Conservation (phyloP, 2,113 vertebrate genomes). For the Typhlomys cinereus region DNA sequence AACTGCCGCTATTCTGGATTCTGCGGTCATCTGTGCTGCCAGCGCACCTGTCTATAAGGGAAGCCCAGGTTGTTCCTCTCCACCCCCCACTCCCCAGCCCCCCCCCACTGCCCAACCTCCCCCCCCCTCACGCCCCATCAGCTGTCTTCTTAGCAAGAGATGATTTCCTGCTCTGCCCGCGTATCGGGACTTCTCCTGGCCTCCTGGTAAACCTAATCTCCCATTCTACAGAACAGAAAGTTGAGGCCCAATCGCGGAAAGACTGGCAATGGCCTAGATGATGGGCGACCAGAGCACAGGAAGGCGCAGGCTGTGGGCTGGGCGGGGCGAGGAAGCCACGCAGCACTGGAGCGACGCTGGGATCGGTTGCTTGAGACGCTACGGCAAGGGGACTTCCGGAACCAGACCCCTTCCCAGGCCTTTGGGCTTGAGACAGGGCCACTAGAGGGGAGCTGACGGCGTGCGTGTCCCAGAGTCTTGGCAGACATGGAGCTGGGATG, state of each 20-base stretch:
- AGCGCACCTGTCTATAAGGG: no score
- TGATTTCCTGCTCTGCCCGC: neutral
- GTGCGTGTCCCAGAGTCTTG: neutral
- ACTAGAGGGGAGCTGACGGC: neutral
- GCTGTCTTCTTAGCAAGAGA: neutral
- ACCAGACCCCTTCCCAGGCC: neutral
- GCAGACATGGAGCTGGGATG: neutral
- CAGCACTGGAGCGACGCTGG: neutral
- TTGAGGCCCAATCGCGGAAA: neutral
- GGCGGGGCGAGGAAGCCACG: neutral
- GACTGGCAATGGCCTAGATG: neutral
- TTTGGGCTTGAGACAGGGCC: neutral
- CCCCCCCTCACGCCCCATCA: no score
- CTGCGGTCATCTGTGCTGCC: no score
- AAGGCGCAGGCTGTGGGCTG: no score
- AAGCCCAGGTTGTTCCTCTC: no score
- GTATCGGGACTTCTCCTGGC: rapidly evolving
- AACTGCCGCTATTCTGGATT: no score
- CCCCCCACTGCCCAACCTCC: no score
- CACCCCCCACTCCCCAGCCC: no score
- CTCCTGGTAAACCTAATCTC: neutral
- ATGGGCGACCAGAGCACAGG: neutral
- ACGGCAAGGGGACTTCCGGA: neutral
- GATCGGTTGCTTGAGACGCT: neutral
- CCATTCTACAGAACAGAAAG: neutral